Conservation (phyloP, 2,113 vertebrate species). For the Chrysochloris asiatica region DNA sequence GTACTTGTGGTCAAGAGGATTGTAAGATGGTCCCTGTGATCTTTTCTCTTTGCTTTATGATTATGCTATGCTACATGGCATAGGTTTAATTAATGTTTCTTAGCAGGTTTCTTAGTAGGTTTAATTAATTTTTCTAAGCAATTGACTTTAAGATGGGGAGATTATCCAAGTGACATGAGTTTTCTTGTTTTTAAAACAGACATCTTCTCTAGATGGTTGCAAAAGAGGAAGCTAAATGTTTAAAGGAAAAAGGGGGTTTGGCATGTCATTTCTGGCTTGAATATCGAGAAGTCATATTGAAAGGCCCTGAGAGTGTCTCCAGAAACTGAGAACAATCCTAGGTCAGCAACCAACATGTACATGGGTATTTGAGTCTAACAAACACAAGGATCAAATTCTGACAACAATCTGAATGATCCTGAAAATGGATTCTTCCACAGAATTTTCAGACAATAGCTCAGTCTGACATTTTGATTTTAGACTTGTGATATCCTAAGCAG, state of each 20-base stretch:
- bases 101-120: neutral
- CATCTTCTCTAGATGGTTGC: neutral
- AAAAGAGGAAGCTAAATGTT: neutral
- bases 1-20: neutral
- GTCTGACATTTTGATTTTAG: neutral
- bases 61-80: neutral
- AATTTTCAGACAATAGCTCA: neutral
- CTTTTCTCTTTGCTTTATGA: neutral
- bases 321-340: no score
- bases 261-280: neutral
- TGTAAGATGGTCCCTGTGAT: no score
- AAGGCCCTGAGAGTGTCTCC: neutral
- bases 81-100: neutral
- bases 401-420: neutral
- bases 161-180: neutral
- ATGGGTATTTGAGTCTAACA: neutral
- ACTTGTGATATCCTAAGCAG: neutral
- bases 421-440: neutral
- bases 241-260: neutral
- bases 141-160: neutral
- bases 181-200: conserved; percentile 16
- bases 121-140: neutral
- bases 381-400: neutral
- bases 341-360: neutral
- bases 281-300: neutral